Evolutionary conservation across 2,113 vertebrate species (phyloP).

Genomic region (Brachirus orientalis): DNA sequence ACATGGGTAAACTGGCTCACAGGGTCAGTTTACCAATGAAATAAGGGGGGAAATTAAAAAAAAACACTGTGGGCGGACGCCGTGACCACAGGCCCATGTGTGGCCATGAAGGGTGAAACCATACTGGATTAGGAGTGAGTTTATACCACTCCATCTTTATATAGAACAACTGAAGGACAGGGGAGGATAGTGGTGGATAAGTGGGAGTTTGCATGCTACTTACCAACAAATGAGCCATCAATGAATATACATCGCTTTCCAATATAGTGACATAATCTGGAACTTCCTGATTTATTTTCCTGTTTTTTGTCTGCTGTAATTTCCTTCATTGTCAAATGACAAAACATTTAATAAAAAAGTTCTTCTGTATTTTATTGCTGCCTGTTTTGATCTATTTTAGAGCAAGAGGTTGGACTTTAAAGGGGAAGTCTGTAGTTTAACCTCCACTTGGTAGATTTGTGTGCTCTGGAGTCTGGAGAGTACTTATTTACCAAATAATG

Average conservation of each 20-base stretch:
- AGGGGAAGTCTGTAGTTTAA: too few species aligned
- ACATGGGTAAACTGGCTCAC: slow-evolving; percentile 79
- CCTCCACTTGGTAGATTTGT: too few species aligned
- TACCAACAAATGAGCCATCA: slow-evolving; percentile 46
- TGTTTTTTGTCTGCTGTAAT: not conserved
- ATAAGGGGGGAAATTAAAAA: not conserved
- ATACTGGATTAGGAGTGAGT: slow-evolving; percentile 40
- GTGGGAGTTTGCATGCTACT: slow-evolving; percentile 26
- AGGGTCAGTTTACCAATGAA: slow-evolving; percentile 11
- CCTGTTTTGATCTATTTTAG: not conserved
- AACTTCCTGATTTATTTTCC: too few species aligned
- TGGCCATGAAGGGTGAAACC: slow-evolving; percentile 58
- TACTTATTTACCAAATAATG: slow-evolving; percentile 9
- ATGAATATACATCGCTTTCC: slow-evolving; percentile 9
- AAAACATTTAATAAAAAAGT: not conserved
- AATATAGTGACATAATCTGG: not conserved
- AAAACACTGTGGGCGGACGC: slow-evolving; percentile 51
- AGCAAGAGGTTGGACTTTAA: too few species aligned
- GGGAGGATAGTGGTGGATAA: slow-evolving; percentile 17
- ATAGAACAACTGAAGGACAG: slow-evolving; percentile 32
- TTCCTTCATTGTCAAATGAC: not conserved
- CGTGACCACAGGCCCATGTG: slow-evolving; percentile 65
- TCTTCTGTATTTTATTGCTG: not conserved
- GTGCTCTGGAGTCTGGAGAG: too few species aligned
- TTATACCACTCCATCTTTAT: slow-evolving; percentile 48